A percentile compares a stretch with the other conserved stretches of the same genome.
phyloP scores from a whole-genome alignment of 2,888 invertebrate species.

The Polietes domitor region DNA sequence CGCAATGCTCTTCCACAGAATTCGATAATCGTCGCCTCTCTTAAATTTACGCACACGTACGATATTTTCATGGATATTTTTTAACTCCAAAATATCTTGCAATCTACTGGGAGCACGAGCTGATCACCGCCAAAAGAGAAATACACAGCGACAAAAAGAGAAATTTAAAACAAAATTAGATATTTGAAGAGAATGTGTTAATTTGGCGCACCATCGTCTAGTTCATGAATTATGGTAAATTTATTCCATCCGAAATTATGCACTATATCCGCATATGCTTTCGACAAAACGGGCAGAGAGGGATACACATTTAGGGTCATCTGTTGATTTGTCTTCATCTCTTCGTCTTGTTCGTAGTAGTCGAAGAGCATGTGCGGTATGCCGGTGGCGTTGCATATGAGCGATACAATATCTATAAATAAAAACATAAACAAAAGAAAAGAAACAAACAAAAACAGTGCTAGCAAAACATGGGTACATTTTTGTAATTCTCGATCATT shows the following conservation, averaged over 20 bases:
- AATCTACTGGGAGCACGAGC: slow-evolving; percentile 85
- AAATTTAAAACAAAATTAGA: neutral
- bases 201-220: slow-evolving; percentile 85
- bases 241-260: slow-evolving; percentile 88
- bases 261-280: slow-evolving; percentile 89
- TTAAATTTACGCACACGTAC: slow-evolving; percentile 87
- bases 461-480: neutral
- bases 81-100: slow-evolving; percentile 89
- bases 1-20: slow-evolving; percentile 78
- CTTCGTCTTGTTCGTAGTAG: slow-evolving; percentile 80
- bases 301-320: slow-evolving; percentile 88
- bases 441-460: neutral
- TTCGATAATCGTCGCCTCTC: slow-evolving; percentile 74
- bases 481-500: neutral
- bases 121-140: slow-evolving; percentile 44
- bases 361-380: slow-evolving; percentile 85
- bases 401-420: slow-evolving; percentile 78
- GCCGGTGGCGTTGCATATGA: slow-evolving; percentile 85
- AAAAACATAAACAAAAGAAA: slow-evolving; percentile 41
- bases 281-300: slow-evolving; percentile 84
- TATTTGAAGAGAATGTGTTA: neutral
- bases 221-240: slow-evolving; percentile 92
- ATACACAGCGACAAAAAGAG: neutral
- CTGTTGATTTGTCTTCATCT: slow-evolving; percentile 80
- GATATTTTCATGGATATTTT: slow-evolving; percentile 85